These are phyloP conservation scores for Poeciliopsis paucimaculata DNA, from an alignment of 2,797 vertebrate genomes.

Conservation along the genomic window DNA sequence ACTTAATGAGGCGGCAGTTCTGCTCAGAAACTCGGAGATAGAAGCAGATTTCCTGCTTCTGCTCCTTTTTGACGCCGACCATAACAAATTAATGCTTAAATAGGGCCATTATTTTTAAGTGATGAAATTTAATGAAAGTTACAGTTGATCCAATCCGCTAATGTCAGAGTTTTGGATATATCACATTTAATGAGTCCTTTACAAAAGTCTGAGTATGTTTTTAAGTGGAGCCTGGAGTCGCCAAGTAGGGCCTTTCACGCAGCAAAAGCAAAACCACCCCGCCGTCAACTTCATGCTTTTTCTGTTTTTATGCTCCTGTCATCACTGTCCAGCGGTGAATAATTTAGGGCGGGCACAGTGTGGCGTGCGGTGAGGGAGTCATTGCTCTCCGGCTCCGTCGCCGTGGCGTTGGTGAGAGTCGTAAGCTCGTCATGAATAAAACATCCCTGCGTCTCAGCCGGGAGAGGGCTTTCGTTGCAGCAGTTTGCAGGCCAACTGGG, in stretches of 20 bases:
- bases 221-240: background rate
- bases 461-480: constrained; percentile 44
- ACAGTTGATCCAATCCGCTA: background rate
- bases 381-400: constrained; percentile 32
- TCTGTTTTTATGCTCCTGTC: constrained; percentile 1
- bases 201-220: background rate
- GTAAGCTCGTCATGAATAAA: constrained; percentile 64
- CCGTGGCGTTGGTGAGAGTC: constrained; percentile 28
- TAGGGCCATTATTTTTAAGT: background rate
- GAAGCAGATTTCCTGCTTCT: background rate
- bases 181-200: background rate
- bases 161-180: background rate
- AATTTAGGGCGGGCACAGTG: constrained; percentile 14
- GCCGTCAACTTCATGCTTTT: constrained; percentile 1
- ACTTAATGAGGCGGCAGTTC: background rate
- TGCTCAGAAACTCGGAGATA: background rate
- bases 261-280: background rate
- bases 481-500: constrained; percentile 19
- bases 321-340: background rate
- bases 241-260: background rate
- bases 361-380: constrained; percentile 17
- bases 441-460: constrained; percentile 54
- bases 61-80: background rate
- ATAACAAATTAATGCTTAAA: background rate
- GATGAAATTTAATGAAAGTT: background rate